Base-by-base conservation (phyloP, 2,113 vertebrate species). In the Cyanistes caeruleus region DNA sequence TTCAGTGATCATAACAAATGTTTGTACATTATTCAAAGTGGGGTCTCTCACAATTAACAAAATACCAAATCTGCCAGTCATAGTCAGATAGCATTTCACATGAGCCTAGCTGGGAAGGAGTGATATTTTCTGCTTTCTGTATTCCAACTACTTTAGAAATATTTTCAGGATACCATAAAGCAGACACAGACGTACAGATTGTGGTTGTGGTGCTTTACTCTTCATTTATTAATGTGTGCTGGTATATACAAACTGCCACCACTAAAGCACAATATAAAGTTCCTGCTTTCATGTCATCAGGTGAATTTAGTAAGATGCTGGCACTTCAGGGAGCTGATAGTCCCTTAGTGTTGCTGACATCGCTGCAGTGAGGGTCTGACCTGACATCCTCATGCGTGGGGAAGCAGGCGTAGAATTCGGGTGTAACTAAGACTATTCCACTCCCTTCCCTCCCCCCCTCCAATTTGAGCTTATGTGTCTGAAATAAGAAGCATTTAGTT, bases 21-120 rank as follows among this genome's bases (percentile, higher is more conserved):
- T 63, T 62, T 83, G 69, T 81, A 22, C 15, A 17, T 89, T 73
- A 87, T 95, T 94, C 96, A 75, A 93, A 94, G 95, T 67, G 20
- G 72, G 76, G 43, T 90, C 65, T 94, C 80, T 90, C 64, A 81
- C 70, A 92, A 72, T 96, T 93, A 96, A 52, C 49, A 56, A 69
- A 96, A 86, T 94, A 85, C 17, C 79, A 31, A n/a, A 91, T 95
- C 95, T 95, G 67, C 85, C 91, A 90, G 67, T 96, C 87, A 79
- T 58, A 76, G 80, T 75, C 88, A 89, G 65, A 35, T 52, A 84
- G 89, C 39, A 52, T 94, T 93, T 93, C 87, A 75, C 39, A 55
- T 86, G 74, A 86, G 58, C 84, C 70, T 93, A 91, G 91, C 73
- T 81, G 64, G 84, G 68, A 41, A 87, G 69, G 30, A 89, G 31